A percentile compares a stretch with the other conserved stretches of the same genome.
phyloP scores from a whole-genome alignment of 2,113 vertebrate species.

The Alethe castanea region DNA sequence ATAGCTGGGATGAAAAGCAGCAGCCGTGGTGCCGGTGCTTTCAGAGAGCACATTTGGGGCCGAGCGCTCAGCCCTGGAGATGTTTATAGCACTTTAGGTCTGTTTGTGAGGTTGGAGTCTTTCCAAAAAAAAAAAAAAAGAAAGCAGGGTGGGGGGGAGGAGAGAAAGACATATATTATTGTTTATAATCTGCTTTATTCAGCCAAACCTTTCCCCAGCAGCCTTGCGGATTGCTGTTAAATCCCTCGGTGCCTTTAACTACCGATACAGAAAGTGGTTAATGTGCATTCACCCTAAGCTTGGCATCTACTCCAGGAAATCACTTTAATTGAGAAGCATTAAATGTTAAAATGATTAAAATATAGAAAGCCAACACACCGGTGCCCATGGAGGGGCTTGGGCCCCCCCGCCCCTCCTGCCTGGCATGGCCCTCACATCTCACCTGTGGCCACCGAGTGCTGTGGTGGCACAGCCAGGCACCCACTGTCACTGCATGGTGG shows the following conservation, averaged over 20 bases:
- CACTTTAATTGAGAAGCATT: conserved; percentile 86
- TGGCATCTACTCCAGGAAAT: conserved; percentile 82
- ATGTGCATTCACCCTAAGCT: conserved; percentile 75
- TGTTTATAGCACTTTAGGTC: conserved; percentile 80
- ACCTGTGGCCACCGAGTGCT: not conserved
- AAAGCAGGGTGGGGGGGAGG: not conserved
- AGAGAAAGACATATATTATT: conserved; percentile 80
- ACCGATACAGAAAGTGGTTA: conserved; percentile 82
- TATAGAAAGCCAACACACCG: conserved; percentile 63
- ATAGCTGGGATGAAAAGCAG: conserved; percentile 35
- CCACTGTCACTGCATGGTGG: rapidly evolving
- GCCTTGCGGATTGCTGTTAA: conserved; percentile 81
- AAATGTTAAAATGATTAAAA: conserved; percentile 85
- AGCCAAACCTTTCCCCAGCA: conserved; percentile 78
- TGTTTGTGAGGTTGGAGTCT: conserved; percentile 73
- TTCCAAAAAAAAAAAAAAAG: conserved; percentile 46
- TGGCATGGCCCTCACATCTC: not conserved
- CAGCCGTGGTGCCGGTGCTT: not conserved
- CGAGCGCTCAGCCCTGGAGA: conserved; percentile 52
- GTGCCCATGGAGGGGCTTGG: conserved; percentile 16
- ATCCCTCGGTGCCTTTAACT: conserved; percentile 87
- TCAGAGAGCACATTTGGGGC: conserved; percentile 50
- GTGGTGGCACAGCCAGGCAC: not conserved
- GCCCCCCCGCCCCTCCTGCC: not conserved
- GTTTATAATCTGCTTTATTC: conserved; percentile 91